Conservation (phyloP, 2,113 vertebrate species). For the Pagrus major region DNA sequence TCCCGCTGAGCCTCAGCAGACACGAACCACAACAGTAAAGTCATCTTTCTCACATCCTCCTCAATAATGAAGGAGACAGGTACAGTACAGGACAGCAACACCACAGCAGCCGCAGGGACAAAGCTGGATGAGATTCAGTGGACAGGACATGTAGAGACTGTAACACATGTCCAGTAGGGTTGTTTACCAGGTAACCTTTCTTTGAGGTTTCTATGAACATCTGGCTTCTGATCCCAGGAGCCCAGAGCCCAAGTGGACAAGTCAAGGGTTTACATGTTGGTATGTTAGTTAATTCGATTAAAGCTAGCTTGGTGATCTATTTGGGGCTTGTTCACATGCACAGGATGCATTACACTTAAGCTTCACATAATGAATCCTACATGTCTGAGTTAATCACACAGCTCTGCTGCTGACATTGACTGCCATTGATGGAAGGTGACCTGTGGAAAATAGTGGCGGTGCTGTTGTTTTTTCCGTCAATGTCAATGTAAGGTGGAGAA, state of each 20-base stretch:
- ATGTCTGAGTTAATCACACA: slow-evolving; percentile 19
- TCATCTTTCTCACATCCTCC: slow-evolving; percentile 54
- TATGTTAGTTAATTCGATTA: slow-evolving; percentile 36
- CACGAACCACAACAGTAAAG: slow-evolving; percentile 50
- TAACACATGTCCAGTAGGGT: not conserved
- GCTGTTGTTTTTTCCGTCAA: not conserved
- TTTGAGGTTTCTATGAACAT: slow-evolving; percentile 18
- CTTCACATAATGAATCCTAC: slow-evolving; percentile 26
- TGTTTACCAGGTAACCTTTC: slow-evolving; percentile 26
- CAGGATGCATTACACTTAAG: slow-evolving; percentile 6
- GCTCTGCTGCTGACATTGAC: slow-evolving; percentile 5
- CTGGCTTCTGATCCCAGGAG: slow-evolving; percentile 26
- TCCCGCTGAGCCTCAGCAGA: slow-evolving; percentile 66
- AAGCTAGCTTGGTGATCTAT: slow-evolving; percentile 21
- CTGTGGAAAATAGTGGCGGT: not conserved
- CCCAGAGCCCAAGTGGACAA: not conserved
- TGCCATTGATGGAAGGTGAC: slow-evolving; percentile 2
- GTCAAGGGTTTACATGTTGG: not conserved
- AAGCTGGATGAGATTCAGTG: slow-evolving; percentile 9
- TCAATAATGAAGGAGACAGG: slow-evolving; percentile 64
- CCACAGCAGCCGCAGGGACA: slow-evolving; percentile 5
- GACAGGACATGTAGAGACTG: slow-evolving; percentile 7
- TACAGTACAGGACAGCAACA: slow-evolving; percentile 32
- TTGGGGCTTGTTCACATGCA: slow-evolving; percentile 28
- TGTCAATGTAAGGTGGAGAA: not conserved